Base-by-base conservation (phyloP, 2,797 vertebrate genomes). In the Limosa lapponica region DNA sequence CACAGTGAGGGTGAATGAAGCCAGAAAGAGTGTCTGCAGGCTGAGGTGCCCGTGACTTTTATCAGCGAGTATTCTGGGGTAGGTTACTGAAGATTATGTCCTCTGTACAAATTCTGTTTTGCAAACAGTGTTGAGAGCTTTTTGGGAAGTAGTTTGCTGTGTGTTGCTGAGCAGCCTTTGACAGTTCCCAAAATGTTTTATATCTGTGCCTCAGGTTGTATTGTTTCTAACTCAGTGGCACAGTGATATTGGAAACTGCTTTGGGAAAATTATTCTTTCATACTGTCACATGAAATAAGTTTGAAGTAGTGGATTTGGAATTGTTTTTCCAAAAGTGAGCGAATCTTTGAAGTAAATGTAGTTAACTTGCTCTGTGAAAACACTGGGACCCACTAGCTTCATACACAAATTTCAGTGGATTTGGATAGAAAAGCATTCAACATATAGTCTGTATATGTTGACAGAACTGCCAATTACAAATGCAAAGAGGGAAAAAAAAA, bases 1-100 rank as follows among this genome's bases (percentile, higher is more conserved):
- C 46, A 23, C 39, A 9, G 32, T 0, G 2, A 55, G 46, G 32
- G 6, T 4, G 37, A 19, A 4, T 0, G 2, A 13, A 32, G 39
- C 32, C 37, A 8, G 37, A 3, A 17, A 3, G 30, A 30, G 43
- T 4, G 16, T 17, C 49, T 28, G 43, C 18, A 59, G 41, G 77
- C n/a, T 28, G 34, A 25, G 43, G 34, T 32, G n/a, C 41, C 62
- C 0, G 0, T 13, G 20, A 6, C 22, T 79, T 18, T 13, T 10
- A 8, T 10, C 48, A 19, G 48, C 0, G 0, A 15, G 15, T n/a
- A 1, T 34, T 28, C 24, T 43, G 46, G 32, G n/a, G 23, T 8
- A 11, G 20, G 25, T 69, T 46, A 3, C 72, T 49, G 57, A 46
- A 59, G 41, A 6, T 43, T 22, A 22, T 0, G 3, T 41, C 61